These are phyloP conservation scores for Paralvinella palmiformis DNA, from an alignment of 1,140 invertebrate species.

Conservation along the genomic window DNA sequence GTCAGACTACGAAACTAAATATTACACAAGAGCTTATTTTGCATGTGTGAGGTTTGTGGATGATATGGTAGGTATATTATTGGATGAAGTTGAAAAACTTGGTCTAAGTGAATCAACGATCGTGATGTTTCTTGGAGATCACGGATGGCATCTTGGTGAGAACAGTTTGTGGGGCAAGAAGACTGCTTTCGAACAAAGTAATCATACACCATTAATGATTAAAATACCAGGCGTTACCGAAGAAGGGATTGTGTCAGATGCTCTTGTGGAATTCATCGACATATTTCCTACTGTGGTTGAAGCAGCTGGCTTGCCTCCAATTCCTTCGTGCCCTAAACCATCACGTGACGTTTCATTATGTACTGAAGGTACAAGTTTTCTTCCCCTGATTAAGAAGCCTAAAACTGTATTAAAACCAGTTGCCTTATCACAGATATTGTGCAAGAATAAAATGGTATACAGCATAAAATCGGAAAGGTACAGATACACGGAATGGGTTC, in stretches of 20 bases:
- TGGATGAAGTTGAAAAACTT: too few species aligned
- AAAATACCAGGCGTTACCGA: background rate
- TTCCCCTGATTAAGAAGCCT: slow-evolving; percentile 22
- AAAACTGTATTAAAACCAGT: slow-evolving; percentile 23
- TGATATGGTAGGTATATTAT: too few species aligned
- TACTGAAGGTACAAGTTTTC: slow-evolving; percentile 67
- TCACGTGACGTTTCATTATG: slow-evolving; percentile 54
- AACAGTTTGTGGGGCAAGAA: too few species aligned
- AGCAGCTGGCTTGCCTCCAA: slow-evolving; percentile 56
- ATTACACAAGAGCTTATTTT: too few species aligned
- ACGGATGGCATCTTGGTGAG: too few species aligned
- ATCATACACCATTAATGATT: background rate
- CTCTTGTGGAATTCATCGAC: slow-evolving; percentile 70
- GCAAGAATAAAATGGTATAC: slow-evolving; percentile 75
- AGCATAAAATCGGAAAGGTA: slow-evolving; percentile 62
- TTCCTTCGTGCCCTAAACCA: slow-evolving; percentile 54
- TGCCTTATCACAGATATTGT: slow-evolving; percentile 75
- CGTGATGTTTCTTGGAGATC: too few species aligned
- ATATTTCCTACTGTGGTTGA: slow-evolving; percentile 77
- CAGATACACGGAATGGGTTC: slow-evolving; percentile 71
- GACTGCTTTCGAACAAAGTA: background rate
- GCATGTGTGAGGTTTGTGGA: too few species aligned
- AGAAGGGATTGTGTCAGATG: slow-evolving; percentile 21
- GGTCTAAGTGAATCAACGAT: too few species aligned
- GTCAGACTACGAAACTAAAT: too few species aligned